Base-by-base conservation (phyloP, 2,888 invertebrate genomes). In the Pterostichus madidus region DNA sequence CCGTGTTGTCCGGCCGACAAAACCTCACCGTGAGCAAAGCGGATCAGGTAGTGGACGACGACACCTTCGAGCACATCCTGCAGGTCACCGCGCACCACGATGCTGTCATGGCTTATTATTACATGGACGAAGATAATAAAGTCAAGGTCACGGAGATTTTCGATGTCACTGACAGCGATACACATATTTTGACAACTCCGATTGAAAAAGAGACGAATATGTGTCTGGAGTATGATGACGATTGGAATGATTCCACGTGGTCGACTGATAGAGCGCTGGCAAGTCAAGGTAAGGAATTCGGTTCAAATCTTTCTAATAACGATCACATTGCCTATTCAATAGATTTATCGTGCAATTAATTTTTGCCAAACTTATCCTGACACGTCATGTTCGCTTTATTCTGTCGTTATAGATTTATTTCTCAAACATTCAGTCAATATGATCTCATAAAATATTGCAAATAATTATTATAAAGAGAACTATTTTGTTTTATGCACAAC, bases 91-190 rank as follows among this genome's bases (percentile, higher is more conserved):
- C 95, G 61, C 94, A 96, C 86, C 96, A 97, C 87, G 98, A 98
- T 86, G 95, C 97, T 0, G 91, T 97, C 7, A 96, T 98, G 92
- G 95, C 97, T 0, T 98, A 96, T 90, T 97, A 98, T 90, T 98
- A 97, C 89, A 93, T 96, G 88, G 97, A 97, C 89, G 94, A 95
- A 86, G 94, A 96, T 87, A 96, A 96, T 89, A 95, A 96, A 92
- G 95, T 96, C 86, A 95, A 96, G 90, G 94, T 97, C 86, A 96
- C 96, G 0, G 96, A 97, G 91, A 97, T 97, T 87, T 97, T 95
- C 88, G 96, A 97, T 89, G 95, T 97, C 87, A 95, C 96, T 0
- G 95, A 96, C 86, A 93, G 94, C 76, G 95, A 95, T 86, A 92
- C 93, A 32, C 92, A 93, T 78, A 92, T 92, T 24, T 92, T 94